phyloP scores from a whole-genome alignment of 2,888 invertebrate genomes.

The Drosophila basisetae region DNA sequence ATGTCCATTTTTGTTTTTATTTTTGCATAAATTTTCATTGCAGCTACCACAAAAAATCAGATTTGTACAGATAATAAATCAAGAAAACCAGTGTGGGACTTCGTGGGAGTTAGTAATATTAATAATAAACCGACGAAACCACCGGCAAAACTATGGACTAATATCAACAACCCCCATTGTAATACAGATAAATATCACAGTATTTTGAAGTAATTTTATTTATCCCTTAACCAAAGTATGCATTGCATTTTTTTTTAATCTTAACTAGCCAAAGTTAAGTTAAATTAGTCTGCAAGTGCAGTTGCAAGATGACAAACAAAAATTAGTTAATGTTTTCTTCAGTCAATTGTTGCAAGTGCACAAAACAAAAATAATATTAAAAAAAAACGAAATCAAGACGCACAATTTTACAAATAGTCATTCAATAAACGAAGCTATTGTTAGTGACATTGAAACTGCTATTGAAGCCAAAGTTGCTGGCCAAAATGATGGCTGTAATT shows the following conservation, averaged over 20 bases:
- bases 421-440: slow-evolving; percentile 29
- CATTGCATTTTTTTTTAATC: not conserved
- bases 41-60: not conserved
- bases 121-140: not conserved
- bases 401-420: slow-evolving; percentile 34
- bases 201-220: not conserved
- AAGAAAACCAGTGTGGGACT: not conserved
- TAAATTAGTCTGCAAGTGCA: not conserved
- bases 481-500: slow-evolving; percentile 40
- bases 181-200: not conserved
- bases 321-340: slow-evolving; percentile 25
- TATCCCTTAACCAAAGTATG: not conserved
- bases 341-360: slow-evolving; percentile 45
- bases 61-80: not conserved
- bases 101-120: not conserved
- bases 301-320: not conserved
- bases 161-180: not conserved
- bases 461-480: slow-evolving; percentile 14
- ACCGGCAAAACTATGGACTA: not conserved
- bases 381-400: not conserved
- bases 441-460: slow-evolving; percentile 61
- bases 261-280: not conserved
- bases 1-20: not conserved
- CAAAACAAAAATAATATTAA: not conserved
- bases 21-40: not conserved